Conservation (phyloP, 2,888 invertebrate genomes). For the Apotomis turbidana region DNA sequence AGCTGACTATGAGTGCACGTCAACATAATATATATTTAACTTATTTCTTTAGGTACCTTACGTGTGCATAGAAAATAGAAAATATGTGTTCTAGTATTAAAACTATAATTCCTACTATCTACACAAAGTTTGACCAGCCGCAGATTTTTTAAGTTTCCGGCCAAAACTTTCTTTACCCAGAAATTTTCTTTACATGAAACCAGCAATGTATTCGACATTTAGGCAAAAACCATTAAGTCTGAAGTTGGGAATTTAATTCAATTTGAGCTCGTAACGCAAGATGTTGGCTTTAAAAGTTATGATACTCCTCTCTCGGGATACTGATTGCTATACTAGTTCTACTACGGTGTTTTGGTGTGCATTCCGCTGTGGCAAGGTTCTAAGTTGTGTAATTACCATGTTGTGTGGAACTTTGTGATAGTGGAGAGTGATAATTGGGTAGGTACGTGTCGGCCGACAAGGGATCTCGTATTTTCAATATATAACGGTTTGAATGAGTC, state of each 20-base stretch:
- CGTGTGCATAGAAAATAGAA: too few relatives aligned
- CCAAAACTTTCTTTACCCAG: too few relatives aligned
- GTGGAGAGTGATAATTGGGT: constrained; percentile 18
- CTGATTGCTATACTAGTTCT: constrained; percentile 15
- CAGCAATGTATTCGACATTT: constrained; percentile 3
- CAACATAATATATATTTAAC: too few relatives aligned
- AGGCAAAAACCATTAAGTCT: constrained; percentile 28
- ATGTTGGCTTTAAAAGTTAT: constrained; percentile 41
- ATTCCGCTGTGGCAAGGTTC: constrained; percentile 13
- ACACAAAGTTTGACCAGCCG: too few relatives aligned
- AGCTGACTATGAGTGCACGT: too few relatives aligned
- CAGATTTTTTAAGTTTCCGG: too few relatives aligned
- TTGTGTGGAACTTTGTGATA: constrained; percentile 22
- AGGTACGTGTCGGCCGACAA: background rate
- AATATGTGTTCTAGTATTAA: too few relatives aligned
- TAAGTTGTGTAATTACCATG: constrained; percentile 20
- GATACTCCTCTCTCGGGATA: constrained; percentile 30
- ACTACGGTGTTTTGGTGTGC: constrained; percentile 10
- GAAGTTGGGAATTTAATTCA: constrained; percentile 34
- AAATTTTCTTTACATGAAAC: too few relatives aligned
- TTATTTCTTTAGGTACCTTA: too few relatives aligned
- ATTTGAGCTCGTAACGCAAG: constrained; percentile 36
- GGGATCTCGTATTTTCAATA: constrained; percentile 1
- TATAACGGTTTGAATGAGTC: background rate
- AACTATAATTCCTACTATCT: too few relatives aligned